These are phyloP conservation scores for Drosophila picticornis DNA, from an alignment of 2,888 invertebrate genomes.

Conservation along the genomic window DNA sequence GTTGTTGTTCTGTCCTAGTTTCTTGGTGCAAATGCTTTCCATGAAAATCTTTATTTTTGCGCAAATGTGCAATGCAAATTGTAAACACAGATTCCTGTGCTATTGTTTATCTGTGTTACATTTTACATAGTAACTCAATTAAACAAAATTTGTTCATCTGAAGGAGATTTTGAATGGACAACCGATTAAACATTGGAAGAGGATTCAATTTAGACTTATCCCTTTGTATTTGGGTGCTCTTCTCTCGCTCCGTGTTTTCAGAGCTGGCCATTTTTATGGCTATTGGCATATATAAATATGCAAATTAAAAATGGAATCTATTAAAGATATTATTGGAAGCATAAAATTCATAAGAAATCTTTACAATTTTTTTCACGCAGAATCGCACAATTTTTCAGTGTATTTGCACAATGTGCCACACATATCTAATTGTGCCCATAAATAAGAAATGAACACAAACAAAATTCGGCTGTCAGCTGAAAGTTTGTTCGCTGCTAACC, in stretches of 20 bases:
- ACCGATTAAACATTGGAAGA: not conserved
- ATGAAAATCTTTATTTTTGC: slow-evolving; percentile 3
- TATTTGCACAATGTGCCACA: slow-evolving; percentile 41
- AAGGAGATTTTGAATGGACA: not conserved
- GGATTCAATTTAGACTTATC: not conserved
- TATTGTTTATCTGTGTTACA: not conserved
- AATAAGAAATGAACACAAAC: slow-evolving; percentile 64
- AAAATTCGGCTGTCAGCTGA: slow-evolving; percentile 57
- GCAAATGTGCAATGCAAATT: slow-evolving; percentile 18
- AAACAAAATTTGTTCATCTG: not conserved
- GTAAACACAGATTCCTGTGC: slow-evolving; percentile 2
- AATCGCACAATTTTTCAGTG: not conserved
- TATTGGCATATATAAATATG: not conserved
- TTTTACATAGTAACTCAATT: not conserved
- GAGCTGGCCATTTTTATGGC: not conserved
- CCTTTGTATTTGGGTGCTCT: not conserved
- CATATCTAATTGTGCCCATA: slow-evolving; percentile 61
- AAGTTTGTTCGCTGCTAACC: slow-evolving; percentile 65
- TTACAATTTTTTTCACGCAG: slow-evolving; percentile 4
- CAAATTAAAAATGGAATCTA: not conserved
- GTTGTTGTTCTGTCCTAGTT: slow-evolving; percentile 22
- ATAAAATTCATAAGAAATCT: not conserved
- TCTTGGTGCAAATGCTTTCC: slow-evolving; percentile 17
- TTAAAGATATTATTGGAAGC: not conserved
- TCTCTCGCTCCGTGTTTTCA: not conserved